These are phyloP conservation scores for Anguilla pacifica DNA, from an alignment of 2,797 vertebrate genomes.

Conservation along the genomic window DNA sequence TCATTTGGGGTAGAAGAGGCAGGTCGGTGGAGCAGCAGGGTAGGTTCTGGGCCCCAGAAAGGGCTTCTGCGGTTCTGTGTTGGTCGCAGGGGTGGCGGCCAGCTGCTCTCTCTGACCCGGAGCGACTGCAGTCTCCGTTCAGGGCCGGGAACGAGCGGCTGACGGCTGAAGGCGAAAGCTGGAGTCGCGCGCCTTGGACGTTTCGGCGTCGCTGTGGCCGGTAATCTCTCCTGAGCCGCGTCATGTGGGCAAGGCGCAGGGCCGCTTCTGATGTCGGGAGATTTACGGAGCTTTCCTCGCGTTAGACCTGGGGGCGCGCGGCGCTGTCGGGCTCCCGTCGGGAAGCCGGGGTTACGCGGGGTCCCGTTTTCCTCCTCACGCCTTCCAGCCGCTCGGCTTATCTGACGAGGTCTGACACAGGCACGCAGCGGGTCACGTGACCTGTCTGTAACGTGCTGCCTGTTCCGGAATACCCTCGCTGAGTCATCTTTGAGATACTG, in stretches of 20 bases:
- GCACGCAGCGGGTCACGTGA: not conserved
- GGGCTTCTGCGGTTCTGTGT: not conserved
- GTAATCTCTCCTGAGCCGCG: not conserved
- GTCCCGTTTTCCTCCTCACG: not conserved
- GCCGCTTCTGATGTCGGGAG: not conserved
- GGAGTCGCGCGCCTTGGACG: not conserved
- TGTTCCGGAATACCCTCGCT: not conserved
- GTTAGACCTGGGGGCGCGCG: not conserved
- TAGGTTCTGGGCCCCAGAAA: not conserved
- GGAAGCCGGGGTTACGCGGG: not conserved
- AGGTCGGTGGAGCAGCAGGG: not conserved
- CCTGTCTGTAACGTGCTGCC: not conserved
- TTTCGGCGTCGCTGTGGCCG: not conserved
- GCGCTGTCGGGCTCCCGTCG: not conserved
- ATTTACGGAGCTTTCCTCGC: not conserved
- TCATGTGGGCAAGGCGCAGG: not conserved
- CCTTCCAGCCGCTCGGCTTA: not conserved
- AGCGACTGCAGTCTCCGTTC: not conserved
- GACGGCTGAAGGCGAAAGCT: conserved; percentile 1
- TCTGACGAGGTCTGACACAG: not conserved
- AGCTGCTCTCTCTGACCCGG: too few relatives aligned
- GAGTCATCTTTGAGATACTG: not conserved
- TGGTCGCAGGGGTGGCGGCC: not conserved
- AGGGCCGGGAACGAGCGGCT: conserved; percentile 16
- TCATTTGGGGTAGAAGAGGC: not conserved